A percentile compares a stretch with the other conserved stretches of the same genome.
Evolutionary conservation across 2,888 invertebrate genomes (phyloP).

Genomic region (Cosmia pyralina): DNA sequence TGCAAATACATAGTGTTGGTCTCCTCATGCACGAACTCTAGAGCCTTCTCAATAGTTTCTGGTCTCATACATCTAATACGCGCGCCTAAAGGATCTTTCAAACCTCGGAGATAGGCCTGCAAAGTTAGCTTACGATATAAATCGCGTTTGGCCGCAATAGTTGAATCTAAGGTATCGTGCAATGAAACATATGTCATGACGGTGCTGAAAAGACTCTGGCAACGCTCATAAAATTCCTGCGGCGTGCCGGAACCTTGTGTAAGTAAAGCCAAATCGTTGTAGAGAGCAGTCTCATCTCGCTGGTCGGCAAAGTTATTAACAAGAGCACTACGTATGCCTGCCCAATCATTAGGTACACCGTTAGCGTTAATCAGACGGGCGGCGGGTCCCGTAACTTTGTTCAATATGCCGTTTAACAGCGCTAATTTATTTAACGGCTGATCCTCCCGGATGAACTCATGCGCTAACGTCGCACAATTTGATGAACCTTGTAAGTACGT

Average conservation of each 20-base stretch:
- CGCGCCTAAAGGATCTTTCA: background rate
- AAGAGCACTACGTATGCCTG: background rate
- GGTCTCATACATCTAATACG: slow-evolving; percentile 6
- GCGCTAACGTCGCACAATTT: background rate
- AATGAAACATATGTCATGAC: slow-evolving; percentile 2
- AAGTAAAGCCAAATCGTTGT: background rate
- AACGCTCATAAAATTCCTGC: background rate
- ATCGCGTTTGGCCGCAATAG: background rate
- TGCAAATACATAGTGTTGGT: background rate
- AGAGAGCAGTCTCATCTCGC: background rate
- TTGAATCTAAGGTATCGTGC: background rate
- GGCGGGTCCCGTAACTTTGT: background rate
- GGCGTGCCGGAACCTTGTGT: background rate
- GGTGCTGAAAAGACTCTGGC: background rate
- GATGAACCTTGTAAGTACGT: background rate
- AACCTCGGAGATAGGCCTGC: background rate
- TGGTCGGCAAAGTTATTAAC: background rate
- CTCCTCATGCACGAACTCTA: background rate
- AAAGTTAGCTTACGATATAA: background rate
- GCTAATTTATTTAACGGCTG: background rate
- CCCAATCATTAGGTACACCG: background rate
- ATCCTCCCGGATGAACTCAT: background rate
- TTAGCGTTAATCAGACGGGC: background rate
- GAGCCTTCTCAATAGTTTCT: background rate
- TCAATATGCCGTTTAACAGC: background rate